These are phyloP conservation scores for Ictalurus furcatus DNA, from an alignment of 2,113 vertebrate species.

Conservation along the genomic window DNA sequence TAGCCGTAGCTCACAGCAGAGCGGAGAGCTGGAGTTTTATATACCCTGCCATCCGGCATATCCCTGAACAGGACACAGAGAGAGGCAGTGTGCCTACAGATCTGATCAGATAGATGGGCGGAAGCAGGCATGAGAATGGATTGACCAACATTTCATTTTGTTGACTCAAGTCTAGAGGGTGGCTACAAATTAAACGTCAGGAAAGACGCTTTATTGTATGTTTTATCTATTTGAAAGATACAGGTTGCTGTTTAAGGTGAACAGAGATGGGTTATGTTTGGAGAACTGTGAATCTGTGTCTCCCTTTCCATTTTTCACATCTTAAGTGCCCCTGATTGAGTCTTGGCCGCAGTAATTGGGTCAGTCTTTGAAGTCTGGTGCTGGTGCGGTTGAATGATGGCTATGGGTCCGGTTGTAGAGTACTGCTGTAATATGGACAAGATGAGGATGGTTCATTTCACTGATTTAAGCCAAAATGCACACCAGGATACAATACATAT, in stretches of 20 bases:
- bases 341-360: conserved; percentile 10
- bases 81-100: neutral
- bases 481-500: neutral
- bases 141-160: neutral
- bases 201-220: neutral
- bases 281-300: neutral
- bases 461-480: neutral
- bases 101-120: conserved; percentile 26
- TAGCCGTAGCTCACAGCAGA: conserved; percentile 30
- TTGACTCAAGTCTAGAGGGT: neutral
- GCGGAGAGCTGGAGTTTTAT: conserved; percentile 1
- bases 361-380: conserved; percentile 14
- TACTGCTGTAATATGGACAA: neutral
- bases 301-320: neutral
- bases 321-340: neutral
- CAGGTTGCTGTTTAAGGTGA: neutral
- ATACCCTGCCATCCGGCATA: neutral
- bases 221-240: neutral
- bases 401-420: neutral
- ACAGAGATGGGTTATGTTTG: neutral
- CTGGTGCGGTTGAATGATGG: conserved; percentile 8
- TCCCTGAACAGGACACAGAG: neutral
- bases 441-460: neutral
- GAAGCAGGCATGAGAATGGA: neutral
- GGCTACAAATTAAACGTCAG: neutral